Percentiles rank a stretch among this genome's conserved stretches.
phyloP scores from a whole-genome alignment of 2,113 vertebrate species.

The Pleuronectes platessa region DNA sequence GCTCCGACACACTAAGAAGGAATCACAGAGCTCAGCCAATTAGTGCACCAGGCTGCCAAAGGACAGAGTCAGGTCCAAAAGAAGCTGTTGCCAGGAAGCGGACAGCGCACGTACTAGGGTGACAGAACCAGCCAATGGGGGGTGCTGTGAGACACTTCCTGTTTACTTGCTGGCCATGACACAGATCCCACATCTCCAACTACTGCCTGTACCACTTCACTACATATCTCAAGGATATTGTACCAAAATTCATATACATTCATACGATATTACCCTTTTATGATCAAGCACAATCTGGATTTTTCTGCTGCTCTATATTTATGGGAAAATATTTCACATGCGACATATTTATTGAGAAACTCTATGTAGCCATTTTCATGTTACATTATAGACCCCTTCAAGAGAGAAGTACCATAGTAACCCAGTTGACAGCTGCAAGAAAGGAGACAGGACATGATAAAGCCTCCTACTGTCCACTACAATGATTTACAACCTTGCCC shows the following conservation, averaged over 20 bases:
- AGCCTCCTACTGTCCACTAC: neutral
- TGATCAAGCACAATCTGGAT: too few relatives aligned
- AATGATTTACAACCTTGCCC: constrained; percentile 31
- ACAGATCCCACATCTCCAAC: neutral
- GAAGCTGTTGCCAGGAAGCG: neutral
- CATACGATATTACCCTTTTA: too few relatives aligned
- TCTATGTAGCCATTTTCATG: neutral
- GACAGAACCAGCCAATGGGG: neutral
- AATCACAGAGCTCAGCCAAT: constrained; percentile 49
- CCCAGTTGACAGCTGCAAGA: neutral
- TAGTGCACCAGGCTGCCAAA: constrained; percentile 41
- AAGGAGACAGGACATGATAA: too few relatives aligned
- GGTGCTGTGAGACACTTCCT: constrained; percentile 4
- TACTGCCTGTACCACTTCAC: too few relatives aligned
- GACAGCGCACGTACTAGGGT: neutral
- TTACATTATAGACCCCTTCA: neutral
- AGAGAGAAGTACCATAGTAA: neutral
- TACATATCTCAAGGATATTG: too few relatives aligned
- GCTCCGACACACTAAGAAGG: constrained; percentile 44
- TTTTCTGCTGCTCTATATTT: neutral
- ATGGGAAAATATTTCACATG: too few relatives aligned
- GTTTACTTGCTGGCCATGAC: neutral
- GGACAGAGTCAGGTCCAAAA: constrained; percentile 21
- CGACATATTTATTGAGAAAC: neutral
- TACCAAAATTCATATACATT: too few relatives aligned